A percentile compares a stretch with the other conserved stretches of the same genome.
phyloP scores from a whole-genome alignment of 2,113 vertebrate genomes.

The Lutjanus erythropterus region DNA sequence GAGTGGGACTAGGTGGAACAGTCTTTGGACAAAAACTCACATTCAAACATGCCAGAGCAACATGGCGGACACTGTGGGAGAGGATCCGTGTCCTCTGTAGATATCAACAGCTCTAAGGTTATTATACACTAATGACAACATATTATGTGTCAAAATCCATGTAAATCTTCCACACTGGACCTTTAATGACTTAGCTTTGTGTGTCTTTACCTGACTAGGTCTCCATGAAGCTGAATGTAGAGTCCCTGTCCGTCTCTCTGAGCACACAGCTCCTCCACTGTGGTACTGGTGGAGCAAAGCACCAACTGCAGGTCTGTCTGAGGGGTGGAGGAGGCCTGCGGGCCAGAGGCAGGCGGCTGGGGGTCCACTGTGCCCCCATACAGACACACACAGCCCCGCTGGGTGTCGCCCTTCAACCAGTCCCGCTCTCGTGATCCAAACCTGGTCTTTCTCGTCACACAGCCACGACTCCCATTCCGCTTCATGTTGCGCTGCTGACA shows the following conservation, averaged over 20 bases:
- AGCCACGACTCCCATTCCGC: slow-evolving; percentile 89
- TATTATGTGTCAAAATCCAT: too few species aligned
- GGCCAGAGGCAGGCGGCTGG: slow-evolving; percentile 71
- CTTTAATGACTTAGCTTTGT: background rate
- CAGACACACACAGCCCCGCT: slow-evolving; percentile 92
- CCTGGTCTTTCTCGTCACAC: slow-evolving; percentile 88
- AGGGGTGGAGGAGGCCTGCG: slow-evolving; percentile 79
- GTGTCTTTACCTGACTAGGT: slow-evolving; percentile 91
- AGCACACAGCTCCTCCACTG: slow-evolving; percentile 90
- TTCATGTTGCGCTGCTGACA: slow-evolving; percentile 92
- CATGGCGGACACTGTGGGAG: too few species aligned
- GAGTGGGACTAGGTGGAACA: too few species aligned
- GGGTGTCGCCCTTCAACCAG: slow-evolving; percentile 91
- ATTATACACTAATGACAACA: too few species aligned
- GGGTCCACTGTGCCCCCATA: slow-evolving; percentile 86
- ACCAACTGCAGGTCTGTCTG: slow-evolving; percentile 90
- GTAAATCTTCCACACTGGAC: too few species aligned
- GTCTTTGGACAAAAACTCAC: too few species aligned
- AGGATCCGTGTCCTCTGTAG: too few species aligned
- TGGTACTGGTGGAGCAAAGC: slow-evolving; percentile 93
- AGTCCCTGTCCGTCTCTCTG: slow-evolving; percentile 88
- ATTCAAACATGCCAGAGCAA: too few species aligned
- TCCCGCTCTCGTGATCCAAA: slow-evolving; percentile 93
- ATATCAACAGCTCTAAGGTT: too few species aligned
- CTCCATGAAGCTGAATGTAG: slow-evolving; percentile 94